A percentile compares a stretch with the other conserved stretches of the same genome.
These are phyloP conservation scores for Abrostola triplasia DNA, from an alignment of 2,888 invertebrate genomes.

Conservation along the genomic window DNA sequence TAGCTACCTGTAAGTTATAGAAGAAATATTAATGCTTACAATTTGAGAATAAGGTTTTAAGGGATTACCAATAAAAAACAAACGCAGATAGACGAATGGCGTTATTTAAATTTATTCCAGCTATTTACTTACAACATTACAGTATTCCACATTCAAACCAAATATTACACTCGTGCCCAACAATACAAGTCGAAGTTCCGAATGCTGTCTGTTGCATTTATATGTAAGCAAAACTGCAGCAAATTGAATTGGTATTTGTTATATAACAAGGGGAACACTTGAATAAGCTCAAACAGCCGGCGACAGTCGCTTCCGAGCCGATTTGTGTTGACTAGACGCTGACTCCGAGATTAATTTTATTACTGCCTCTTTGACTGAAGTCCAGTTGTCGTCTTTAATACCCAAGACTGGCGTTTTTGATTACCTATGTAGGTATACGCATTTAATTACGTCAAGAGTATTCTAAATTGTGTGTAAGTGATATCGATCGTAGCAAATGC, in stretches of 20 bases:
- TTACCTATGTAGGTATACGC: neutral
- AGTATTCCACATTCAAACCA: neutral
- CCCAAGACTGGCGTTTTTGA: neutral
- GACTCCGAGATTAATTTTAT: conserved; percentile 61
- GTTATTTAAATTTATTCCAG: no score
- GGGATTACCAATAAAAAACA: no score
- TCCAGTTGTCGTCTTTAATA: conserved; percentile 8
- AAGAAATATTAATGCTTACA: no score
- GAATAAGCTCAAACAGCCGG: conserved; percentile 55
- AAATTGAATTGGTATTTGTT: conserved; percentile 48
- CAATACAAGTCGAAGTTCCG: conserved; percentile 13
- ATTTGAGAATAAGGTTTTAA: no score
- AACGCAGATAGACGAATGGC: no score
- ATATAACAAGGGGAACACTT: conserved; percentile 53
- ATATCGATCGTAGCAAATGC: no score
- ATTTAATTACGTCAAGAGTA: no score
- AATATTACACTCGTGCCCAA: neutral
- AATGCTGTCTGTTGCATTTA: conserved; percentile 26
- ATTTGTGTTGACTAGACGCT: conserved; percentile 61
- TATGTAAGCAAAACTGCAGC: conserved; percentile 25
- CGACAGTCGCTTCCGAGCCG: conserved; percentile 64
- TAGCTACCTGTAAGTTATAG: no score
- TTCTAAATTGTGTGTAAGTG: no score
- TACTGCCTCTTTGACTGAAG: conserved; percentile 27
- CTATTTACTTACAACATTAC: neutral